Percentiles rank a stretch among this genome's conserved stretches.
Conservation (phyloP, 2,888 invertebrate species). For the Polydrusus tereticollis region DNA sequence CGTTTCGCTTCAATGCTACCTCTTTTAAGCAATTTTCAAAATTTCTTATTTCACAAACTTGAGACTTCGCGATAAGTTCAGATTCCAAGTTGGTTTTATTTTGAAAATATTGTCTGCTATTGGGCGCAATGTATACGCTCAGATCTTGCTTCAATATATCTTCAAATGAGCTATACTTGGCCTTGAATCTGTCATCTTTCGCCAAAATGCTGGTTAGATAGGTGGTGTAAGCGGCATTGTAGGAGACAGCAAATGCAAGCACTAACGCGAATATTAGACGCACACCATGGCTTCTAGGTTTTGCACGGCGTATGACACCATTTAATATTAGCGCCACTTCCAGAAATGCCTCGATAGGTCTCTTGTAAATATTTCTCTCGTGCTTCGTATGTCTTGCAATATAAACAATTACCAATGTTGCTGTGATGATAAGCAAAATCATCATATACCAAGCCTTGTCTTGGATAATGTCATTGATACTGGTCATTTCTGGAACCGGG, state of each 20-base stretch:
- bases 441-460: conserved; percentile 32
- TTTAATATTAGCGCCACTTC: conserved; percentile 52
- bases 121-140: conserved; percentile 53
- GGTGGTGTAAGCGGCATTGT: conserved; percentile 56
- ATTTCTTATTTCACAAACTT: conserved; percentile 49
- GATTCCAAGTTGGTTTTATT: conserved; percentile 37
- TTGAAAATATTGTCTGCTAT: conserved; percentile 52
- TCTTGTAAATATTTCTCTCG: conserved; percentile 42
- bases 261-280: conserved; percentile 54
- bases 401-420: conserved; percentile 19
- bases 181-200: conserved; percentile 48
- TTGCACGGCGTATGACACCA: conserved; percentile 50
- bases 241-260: conserved; percentile 55
- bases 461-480: conserved; percentile 26
- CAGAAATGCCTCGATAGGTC: conserved; percentile 43
- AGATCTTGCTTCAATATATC: conserved; percentile 56
- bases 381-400: conserved; percentile 19
- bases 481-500: conserved; percentile 17
- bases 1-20: conserved; percentile 52
- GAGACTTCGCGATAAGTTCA: conserved; percentile 38
- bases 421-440: neutral
- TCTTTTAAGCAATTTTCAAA: conserved; percentile 53
- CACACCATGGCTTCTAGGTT: conserved; percentile 53
- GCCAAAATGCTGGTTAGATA: conserved; percentile 58
- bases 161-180: conserved; percentile 55